Conservation (phyloP, 2,888 invertebrate species). For the Geophilus truncorum region DNA sequence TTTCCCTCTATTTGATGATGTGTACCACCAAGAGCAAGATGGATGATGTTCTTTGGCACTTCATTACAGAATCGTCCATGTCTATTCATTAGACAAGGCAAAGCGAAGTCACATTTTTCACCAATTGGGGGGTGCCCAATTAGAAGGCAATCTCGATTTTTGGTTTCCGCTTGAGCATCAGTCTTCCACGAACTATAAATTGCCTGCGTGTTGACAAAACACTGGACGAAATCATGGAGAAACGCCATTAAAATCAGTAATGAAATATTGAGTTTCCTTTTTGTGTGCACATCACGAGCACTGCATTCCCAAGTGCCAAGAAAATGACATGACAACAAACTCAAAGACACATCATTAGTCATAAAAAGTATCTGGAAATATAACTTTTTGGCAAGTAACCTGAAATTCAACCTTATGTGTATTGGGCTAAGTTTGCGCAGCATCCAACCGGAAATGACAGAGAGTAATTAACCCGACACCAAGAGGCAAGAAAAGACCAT, state of each 20-base stretch:
- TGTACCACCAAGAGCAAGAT: background rate
- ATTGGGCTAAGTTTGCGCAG: background rate
- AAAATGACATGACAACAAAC: constrained; percentile 10
- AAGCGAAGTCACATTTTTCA: background rate
- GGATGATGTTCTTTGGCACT: constrained; percentile 21
- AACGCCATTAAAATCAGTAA: background rate
- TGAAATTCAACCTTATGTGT: background rate
- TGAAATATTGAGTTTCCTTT: background rate
- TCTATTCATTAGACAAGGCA: constrained; percentile 13
- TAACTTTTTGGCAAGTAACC: background rate
- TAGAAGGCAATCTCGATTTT: background rate
- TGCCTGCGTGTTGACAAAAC: background rate
- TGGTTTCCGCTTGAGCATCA: background rate
- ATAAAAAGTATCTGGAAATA: background rate
- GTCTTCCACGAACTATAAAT: background rate
- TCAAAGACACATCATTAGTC: constrained; percentile 4
- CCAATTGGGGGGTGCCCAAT: constrained; percentile 3
- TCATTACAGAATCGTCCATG: constrained; percentile 8
- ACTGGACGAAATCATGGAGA: background rate
- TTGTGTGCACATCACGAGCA: background rate
- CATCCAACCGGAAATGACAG: background rate
- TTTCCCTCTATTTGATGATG: constrained; percentile 1
- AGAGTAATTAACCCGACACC: background rate
- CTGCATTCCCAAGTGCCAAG: background rate
- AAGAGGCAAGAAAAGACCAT: background rate